Evolutionary conservation across 1,140 invertebrate genomes (phyloP), one percentile per base, ranked within the genome.

Genomic region (Brevipalpus yothersi): DNA sequence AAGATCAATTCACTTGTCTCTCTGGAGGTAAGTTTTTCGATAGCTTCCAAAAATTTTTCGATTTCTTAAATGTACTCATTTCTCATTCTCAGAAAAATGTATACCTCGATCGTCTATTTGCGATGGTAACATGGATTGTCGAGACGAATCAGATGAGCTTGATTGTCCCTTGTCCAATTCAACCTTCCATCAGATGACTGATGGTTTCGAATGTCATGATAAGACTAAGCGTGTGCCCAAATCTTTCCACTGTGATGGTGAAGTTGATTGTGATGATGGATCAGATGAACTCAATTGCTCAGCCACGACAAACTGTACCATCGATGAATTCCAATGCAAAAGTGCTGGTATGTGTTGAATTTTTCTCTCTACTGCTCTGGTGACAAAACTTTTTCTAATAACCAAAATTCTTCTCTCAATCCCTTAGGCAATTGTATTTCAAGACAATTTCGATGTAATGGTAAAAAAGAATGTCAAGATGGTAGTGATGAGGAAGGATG

Each of bases 271-370:
- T 63, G 15, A 41, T 2, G 70, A 71, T 58, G 41, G 58, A 21
- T 66, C 67, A 7, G 68, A 69, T 60, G 68, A 69, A 61, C 21
- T 21, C 4, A 62, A 69, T 58, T 67, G 65, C 49, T 61, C 60
- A 17, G 40, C 55, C 39, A 56, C 49, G 8, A 84, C 82, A 67
- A 31, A 31, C 31, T 68, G 70, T 4, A 75, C 77, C 12, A 51
- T 9, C 4, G 75, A 76, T 41, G 78, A 80, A 67, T 79, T 84
- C 58, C 69, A 76, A 5, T 86, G 83, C 65, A 77, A 75, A 9
- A 72, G 72, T 65, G 5, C 31, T 31, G 5, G 31, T 31, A 31
- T 31, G 31, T 31, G 31, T 31, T 31, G 2, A 31, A 31, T 31
- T 31, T 31, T 5, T 31, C 31, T 5, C 31, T n/a, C n/a, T n/a